Base-by-base conservation (phyloP, 2,888 invertebrate species). In the Limnephilus lunatus region DNA sequence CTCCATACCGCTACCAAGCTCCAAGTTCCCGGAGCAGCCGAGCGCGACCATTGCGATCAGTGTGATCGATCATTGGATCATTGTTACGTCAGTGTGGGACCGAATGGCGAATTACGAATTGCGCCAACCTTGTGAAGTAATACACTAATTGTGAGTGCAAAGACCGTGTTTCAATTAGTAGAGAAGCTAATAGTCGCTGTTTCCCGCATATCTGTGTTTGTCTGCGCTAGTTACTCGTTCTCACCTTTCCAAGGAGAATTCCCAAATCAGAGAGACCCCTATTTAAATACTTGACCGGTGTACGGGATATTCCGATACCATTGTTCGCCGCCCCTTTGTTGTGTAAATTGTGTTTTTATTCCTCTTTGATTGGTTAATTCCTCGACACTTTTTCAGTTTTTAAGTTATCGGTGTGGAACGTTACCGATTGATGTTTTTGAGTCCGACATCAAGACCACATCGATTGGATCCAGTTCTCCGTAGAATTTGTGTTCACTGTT, bases 271-370 rank as follows among this genome's bases (percentile, higher is more conserved):
- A 53, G 11, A 19, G 48, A 53, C 88, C 88, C 32, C 1, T 31
- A 15, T 53, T 53, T 30, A 39, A 32, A 32, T 39, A n/a, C 90
- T 44, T 81, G 48, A n/a, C 90, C 85, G 30, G 81, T 68, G 81
- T 2, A 48, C 68, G 39, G 83, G 44, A 94, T 94, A 93, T 93
- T 94, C 91, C 93, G 94, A 93, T 94, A 93, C 94, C 94, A 94
- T 94, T 94, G 94, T 94, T 94, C 93, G 94, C 94, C 94, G 94
- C 91, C 94, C 93, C 93, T 94, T 94, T 93, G 94, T 94, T 94
- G 92, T 94, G 92, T 86, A 91, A 92, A 92, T 39, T 93, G 92
- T 93, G 92, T 85, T 92, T 91, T 92, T 81, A 87, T 92, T 25
- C 39, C n/a, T 80, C 3, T 35, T 85, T 53, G 85, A 31, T 68